Evolutionary conservation across 2,888 invertebrate genomes (phyloP), one percentile per base, ranked within the genome.

Genomic region (Leptopilina myrica): DNA sequence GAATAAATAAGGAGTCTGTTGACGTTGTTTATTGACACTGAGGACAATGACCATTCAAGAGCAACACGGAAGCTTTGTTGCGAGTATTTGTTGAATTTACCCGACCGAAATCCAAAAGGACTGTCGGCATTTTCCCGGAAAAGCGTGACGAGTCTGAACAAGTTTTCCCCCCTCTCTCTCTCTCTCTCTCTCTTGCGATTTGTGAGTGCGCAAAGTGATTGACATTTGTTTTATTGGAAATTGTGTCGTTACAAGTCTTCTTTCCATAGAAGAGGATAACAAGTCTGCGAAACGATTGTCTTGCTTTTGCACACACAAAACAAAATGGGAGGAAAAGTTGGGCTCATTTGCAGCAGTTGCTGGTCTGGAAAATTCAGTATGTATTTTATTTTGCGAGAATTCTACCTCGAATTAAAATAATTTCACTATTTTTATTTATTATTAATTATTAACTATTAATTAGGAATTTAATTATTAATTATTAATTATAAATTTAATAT

Each of bases 321-420:
- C 78, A 87, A 84, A 78, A 92, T 92, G 92, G 92, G 92, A 67
- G 92, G 91, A 77, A 92, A 92, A 84, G 92, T 92, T 64, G 92
- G 90, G 4, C 86, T 92, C 81, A 92, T 92, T 84, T 92, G 92
- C 84, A 90, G 90, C 80, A 91, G 90, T 86, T 92, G 92, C 87
- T 92, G 91, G 91, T 89, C 92, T 79, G 89, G 91, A 84, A 90
- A 92, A 82, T 91, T 88, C 87, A 88, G 90, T 90, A 88, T 82
- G 90, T 90, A 89, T 79, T 43, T 43, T 7, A 53, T 8, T 33
- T 33, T 69, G 3, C 20, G 8, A 64, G 9, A 43, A 43, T 20
- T 20, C 20, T 20, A 20, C 20, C 1, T 20, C 20, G 20, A 20
- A 20, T 20, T 20, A 20, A 20, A 20, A 1, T 20, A 1, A 20